Conservation (phyloP, 2,888 invertebrate species). For the Papilio gigon region DNA sequence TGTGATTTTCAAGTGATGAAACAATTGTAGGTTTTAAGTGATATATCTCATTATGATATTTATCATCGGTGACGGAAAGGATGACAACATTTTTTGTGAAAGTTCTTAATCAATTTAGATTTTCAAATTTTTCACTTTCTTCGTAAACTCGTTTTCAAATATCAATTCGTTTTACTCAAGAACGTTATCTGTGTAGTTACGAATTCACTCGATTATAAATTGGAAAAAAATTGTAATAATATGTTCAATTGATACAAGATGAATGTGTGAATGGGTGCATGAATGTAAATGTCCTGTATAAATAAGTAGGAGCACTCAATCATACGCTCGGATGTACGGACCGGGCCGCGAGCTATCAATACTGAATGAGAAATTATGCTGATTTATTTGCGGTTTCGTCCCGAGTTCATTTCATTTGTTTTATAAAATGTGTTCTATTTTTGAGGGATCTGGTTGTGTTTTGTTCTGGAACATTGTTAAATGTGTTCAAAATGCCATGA, state of each 20-base stretch:
- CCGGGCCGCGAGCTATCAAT: neutral
- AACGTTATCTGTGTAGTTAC: neutral
- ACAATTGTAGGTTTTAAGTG: too few species aligned
- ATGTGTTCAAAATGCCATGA: neutral
- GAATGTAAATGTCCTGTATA: constrained; percentile 34
- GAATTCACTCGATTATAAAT: constrained; percentile 1
- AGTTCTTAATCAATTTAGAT: too few species aligned
- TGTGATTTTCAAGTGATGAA: too few species aligned
- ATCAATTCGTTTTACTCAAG: neutral
- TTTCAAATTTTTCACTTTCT: too few species aligned
- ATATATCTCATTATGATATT: too few species aligned
- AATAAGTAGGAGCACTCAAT: constrained; percentile 30
- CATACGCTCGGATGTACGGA: constrained; percentile 23
- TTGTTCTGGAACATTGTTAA: neutral
- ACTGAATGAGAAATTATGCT: constrained; percentile 28
- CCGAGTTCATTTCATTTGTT: constrained; percentile 16
- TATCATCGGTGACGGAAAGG: too few species aligned
- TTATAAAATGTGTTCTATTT: constrained; percentile 17
- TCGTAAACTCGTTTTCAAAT: too few species aligned
- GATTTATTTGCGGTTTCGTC: constrained; percentile 25
- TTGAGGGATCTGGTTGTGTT: too few species aligned
- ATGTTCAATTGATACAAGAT: constrained; percentile 8
- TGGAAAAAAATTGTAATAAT: neutral
- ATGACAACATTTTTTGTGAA: too few species aligned
- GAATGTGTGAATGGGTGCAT: constrained; percentile 3